Percentiles rank a stretch among this genome's conserved stretches.
phyloP scores from a whole-genome alignment of 2,113 vertebrate genomes.

The Prunella fulvescens region DNA sequence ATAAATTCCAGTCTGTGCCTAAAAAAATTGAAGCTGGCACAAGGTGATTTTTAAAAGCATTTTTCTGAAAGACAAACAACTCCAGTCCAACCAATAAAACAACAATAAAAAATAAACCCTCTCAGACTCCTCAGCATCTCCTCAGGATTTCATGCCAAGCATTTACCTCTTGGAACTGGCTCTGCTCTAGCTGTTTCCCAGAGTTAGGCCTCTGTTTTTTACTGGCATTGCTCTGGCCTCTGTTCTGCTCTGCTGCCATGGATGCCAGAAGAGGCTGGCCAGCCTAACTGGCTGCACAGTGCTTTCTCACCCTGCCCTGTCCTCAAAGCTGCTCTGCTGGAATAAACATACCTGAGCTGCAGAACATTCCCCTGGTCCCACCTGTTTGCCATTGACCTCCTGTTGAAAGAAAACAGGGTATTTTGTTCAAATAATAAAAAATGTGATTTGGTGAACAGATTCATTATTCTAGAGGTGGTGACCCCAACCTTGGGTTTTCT shows the following conservation, averaged over 20 bases:
- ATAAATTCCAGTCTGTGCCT: neutral
- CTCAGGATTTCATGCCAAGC: neutral
- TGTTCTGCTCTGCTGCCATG: neutral
- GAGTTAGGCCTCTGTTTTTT: neutral
- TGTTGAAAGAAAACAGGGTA: neutral
- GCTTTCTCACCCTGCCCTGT: neutral
- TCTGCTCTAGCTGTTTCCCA: neutral
- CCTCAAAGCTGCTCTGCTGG: neutral
- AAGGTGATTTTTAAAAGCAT: neutral
- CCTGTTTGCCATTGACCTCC: neutral
- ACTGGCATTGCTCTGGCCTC: neutral
- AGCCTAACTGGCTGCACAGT: accelerated
- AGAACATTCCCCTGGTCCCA: neutral
- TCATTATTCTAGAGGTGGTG: neutral
- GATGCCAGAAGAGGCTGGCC: neutral
- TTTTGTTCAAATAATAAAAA: neutral
- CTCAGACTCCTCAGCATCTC: neutral
- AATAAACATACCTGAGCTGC: neutral
- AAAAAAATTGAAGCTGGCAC: neutral
- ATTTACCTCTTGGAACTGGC: neutral
- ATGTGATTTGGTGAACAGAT: neutral
- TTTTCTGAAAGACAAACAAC: neutral
- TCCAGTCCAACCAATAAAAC: neutral
- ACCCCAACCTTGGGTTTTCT: neutral
- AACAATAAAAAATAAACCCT: accelerated